Evolutionary conservation across 2,797 vertebrate genomes (phyloP).

Genomic region (Chromobotia macracanthus): DNA sequence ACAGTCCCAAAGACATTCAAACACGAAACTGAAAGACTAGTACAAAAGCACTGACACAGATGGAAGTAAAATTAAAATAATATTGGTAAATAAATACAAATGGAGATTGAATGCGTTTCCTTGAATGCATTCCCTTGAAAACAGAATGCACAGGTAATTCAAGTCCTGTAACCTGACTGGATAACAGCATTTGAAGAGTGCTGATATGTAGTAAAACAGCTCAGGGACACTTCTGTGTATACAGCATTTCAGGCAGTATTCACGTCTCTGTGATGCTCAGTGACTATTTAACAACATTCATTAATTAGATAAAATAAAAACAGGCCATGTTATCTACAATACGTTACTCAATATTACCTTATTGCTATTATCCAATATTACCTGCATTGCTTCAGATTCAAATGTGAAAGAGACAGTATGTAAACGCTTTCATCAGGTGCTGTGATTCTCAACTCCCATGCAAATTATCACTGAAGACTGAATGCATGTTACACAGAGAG

Average conservation of each 20-base stretch:
- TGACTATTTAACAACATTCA: neutral
- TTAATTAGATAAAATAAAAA: neutral
- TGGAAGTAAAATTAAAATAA: neutral
- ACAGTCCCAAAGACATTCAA: neutral
- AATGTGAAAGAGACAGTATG: neutral
- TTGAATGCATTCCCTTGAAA: constrained; percentile 20
- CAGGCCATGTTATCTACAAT: neutral
- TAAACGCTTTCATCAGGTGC: neutral
- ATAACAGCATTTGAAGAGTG: no score
- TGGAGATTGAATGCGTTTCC: constrained; percentile 16
- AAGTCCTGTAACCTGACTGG: neutral
- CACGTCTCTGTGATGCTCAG: neutral
- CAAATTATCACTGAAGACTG: neutral
- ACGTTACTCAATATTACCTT: neutral
- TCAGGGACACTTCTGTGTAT: neutral
- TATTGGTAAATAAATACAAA: constrained; percentile 11
- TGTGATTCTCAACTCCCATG: neutral
- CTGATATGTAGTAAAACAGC: neutral
- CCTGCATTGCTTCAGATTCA: no score
- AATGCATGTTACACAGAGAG: no score
- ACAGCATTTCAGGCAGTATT: neutral
- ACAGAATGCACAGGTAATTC: neutral
- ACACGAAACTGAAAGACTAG: constrained; percentile 18
- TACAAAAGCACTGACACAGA: neutral
- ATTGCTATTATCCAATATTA: neutral